Evolutionary conservation across 2,797 vertebrate genomes (phyloP).

Genomic region (Mus minutoides): DNA sequence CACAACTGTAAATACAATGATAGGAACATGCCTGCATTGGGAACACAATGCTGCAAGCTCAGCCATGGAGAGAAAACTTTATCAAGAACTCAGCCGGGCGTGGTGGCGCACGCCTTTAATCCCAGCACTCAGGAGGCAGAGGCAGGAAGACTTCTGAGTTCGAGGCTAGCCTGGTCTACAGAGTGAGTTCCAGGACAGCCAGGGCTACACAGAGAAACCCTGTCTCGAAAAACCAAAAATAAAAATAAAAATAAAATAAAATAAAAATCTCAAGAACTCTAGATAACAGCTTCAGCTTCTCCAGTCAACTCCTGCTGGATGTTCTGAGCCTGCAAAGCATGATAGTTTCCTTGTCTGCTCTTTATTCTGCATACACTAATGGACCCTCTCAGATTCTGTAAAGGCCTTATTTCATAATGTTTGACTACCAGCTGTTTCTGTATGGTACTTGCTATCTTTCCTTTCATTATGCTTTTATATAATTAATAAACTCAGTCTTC

Average conservation of each 20-base stretch:
- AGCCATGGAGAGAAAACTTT: not conserved
- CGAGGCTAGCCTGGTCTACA: too few relatives aligned
- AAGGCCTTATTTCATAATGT: not conserved
- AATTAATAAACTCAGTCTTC: not conserved
- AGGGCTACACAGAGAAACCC: too few relatives aligned
- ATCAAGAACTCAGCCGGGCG: too few relatives aligned
- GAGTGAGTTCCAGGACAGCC: too few relatives aligned
- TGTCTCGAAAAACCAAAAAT: too few relatives aligned
- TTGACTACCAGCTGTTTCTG: not conserved
- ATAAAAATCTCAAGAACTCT: not conserved
- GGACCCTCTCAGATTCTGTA: not conserved
- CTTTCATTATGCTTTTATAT: not conserved
- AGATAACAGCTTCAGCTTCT: not conserved
- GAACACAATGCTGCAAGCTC: not conserved
- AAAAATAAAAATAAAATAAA: too few relatives aligned
- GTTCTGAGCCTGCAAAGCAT: too few relatives aligned
- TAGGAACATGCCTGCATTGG: too few relatives aligned
- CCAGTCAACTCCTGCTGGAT: not conserved
- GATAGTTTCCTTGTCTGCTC: not conserved
- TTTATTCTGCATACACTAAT: not conserved
- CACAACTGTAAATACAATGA: too few relatives aligned
- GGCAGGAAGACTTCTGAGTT: too few relatives aligned
- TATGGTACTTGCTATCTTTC: not conserved
- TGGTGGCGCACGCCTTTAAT: too few relatives aligned
- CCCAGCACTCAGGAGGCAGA: too few relatives aligned